phyloP scores from a whole-genome alignment of 1,140 invertebrate species.

The Drosophila nigromelanica region DNA sequence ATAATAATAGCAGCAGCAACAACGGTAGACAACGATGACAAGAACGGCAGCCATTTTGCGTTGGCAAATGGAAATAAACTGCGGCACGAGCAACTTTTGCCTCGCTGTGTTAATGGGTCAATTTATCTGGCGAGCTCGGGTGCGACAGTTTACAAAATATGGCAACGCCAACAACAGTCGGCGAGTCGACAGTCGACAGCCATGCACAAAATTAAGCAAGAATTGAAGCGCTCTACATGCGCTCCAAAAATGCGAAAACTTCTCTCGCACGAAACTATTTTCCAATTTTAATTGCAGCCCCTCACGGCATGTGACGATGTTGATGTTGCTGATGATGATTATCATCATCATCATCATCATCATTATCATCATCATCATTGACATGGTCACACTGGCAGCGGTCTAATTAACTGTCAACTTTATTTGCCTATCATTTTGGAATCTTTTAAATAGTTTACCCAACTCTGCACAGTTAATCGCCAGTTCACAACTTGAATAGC shows the following conservation, averaged over 20 bases:
- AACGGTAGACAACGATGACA: conserved; percentile 42
- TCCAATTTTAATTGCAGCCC: conserved; percentile 63
- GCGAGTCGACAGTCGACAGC: not conserved
- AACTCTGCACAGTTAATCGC: conserved; percentile 7
- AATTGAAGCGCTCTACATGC: conserved; percentile 31
- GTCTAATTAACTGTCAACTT: conserved; percentile 61
- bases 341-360: too few relatives aligned
- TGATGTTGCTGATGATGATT: not conserved
- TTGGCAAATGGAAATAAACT: conserved; percentile 50
- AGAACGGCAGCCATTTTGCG: conserved; percentile 47
- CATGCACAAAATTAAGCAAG: conserved; percentile 33
- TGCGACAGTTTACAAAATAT: conserved; percentile 63
- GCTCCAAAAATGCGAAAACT: conserved; percentile 45
- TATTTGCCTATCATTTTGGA: conserved; percentile 55
- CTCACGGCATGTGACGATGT: conserved; percentile 37
- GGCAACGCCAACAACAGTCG: conserved; percentile 24
- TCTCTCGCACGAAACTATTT: conserved; percentile 59
- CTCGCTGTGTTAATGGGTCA: conserved; percentile 69
- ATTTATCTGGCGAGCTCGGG: conserved; percentile 59
- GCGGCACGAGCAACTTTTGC: conserved; percentile 48
- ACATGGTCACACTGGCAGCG: conserved; percentile 18
- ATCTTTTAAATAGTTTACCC: conserved; percentile 32
- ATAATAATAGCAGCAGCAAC: conserved; percentile 21
- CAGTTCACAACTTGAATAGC: conserved; percentile 10
- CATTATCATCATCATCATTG: not conserved